These are phyloP conservation scores for Camptogramma bilineatum DNA, from an alignment of 2,888 invertebrate species.

Conservation along the genomic window DNA sequence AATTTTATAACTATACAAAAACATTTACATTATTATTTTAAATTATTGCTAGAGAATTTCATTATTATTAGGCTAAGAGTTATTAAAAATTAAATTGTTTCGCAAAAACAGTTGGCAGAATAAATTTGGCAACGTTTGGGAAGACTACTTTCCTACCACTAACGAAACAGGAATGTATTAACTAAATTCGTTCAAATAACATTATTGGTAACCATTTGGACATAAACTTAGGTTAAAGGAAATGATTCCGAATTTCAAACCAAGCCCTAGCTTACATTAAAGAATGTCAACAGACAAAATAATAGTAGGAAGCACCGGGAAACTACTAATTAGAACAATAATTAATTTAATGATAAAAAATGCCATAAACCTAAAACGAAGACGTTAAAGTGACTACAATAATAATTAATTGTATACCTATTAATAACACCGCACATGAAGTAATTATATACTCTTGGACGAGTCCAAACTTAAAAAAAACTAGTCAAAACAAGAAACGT, in stretches of 20 bases:
- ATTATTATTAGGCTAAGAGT: slow-evolving; percentile 78
- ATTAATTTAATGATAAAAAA: slow-evolving; percentile 39
- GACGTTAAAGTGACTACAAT: slow-evolving; percentile 22
- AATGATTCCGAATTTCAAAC: slow-evolving; percentile 67
- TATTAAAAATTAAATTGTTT: slow-evolving; percentile 75
- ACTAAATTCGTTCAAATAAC: slow-evolving; percentile 84
- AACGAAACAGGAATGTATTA: slow-evolving; percentile 83
- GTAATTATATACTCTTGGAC: slow-evolving; percentile 3
- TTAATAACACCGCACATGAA: slow-evolving; percentile 8
- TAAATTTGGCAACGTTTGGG: slow-evolving; percentile 85
- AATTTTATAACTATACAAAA: slow-evolving; percentile 81
- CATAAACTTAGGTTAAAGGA: slow-evolving; percentile 64
- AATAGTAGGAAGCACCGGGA: slow-evolving; percentile 82
- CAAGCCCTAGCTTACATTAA: slow-evolving; percentile 75
- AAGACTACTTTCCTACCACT: slow-evolving; percentile 85
- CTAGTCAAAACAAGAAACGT: slow-evolving; percentile 24
- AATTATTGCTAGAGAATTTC: slow-evolving; percentile 84
- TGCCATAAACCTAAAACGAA: slow-evolving; percentile 30
- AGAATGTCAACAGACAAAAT: slow-evolving; percentile 81
- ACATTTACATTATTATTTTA: slow-evolving; percentile 81
- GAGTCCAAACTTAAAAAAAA: slow-evolving; percentile 20
- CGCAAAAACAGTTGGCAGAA: slow-evolving; percentile 82
- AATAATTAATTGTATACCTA: slow-evolving; percentile 22
- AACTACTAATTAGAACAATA: slow-evolving; percentile 68
- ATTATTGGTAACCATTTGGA: slow-evolving; percentile 80